phyloP scores from a whole-genome alignment of 2,797 vertebrate genomes.

The Phataginus tetradactyla region DNA sequence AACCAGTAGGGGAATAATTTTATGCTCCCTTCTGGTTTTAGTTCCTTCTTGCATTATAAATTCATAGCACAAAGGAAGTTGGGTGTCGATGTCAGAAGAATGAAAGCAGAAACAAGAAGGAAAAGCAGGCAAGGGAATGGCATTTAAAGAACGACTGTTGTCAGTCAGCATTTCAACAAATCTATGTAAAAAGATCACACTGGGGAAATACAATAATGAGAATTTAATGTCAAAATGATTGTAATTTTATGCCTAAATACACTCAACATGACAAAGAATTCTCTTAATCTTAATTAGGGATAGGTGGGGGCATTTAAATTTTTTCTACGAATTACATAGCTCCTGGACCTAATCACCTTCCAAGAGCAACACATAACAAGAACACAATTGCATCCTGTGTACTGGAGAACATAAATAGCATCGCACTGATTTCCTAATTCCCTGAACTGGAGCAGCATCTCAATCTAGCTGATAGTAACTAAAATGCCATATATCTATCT shows the following conservation, averaged over 20 bases:
- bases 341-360: slow-evolving; percentile 52
- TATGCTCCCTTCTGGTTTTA: not conserved
- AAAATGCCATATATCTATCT: not conserved
- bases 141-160: not conserved
- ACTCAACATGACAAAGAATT: slow-evolving; percentile 40
- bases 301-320: not conserved
- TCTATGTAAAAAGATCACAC: slow-evolving; percentile 36
- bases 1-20: not conserved
- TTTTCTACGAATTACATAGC: slow-evolving; percentile 31
- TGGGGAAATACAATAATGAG: slow-evolving; percentile 55
- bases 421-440: slow-evolving; percentile 18
- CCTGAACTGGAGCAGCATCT: not conserved
- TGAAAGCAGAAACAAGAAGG: not conserved
- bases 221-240: slow-evolving; percentile 76
- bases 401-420: not conserved
- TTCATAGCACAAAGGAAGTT: not conserved
- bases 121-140: not conserved
- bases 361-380: slow-evolving; percentile 14
- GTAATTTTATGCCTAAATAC: slow-evolving; percentile 69
- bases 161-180: slow-evolving; percentile 25
- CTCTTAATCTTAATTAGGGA: slow-evolving; percentile 67
- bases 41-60: not conserved
- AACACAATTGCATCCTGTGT: not conserved
- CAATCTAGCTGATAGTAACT: not conserved
- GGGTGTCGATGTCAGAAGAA: not conserved